Percentiles rank a stretch among this genome's conserved stretches.
phyloP scores from a whole-genome alignment of 1,140 invertebrate genomes.

The Copidosoma floridanum region DNA sequence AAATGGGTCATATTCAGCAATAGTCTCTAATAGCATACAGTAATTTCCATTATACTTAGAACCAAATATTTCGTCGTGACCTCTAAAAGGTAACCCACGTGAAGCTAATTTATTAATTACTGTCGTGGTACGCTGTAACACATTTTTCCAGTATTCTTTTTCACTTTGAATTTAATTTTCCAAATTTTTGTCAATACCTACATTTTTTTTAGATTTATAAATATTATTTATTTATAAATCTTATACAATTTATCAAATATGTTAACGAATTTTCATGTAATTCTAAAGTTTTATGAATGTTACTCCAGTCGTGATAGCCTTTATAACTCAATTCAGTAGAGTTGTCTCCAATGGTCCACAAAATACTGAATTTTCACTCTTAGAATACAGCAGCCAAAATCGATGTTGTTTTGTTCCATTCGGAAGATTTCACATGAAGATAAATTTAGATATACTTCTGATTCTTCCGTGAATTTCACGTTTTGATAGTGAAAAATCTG shows the following conservation, averaged over 20 bases:
- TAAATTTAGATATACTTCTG: too few species aligned
- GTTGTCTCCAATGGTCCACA: too few species aligned
- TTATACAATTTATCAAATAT: neutral
- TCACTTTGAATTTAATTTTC: neutral
- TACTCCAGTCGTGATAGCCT: neutral
- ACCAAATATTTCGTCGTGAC: conserved; percentile 32
- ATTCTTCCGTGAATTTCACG: too few species aligned
- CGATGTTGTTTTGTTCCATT: too few species aligned
- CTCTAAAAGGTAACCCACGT: conserved; percentile 36
- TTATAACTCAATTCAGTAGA: too few species aligned
- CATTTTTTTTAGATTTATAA: neutral
- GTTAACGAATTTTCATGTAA: neutral
- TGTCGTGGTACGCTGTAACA: conserved; percentile 34
- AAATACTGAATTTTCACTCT: too few species aligned
- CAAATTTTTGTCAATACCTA: neutral
- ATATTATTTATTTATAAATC: neutral
- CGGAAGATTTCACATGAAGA: too few species aligned
- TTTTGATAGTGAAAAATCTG: too few species aligned
- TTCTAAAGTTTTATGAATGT: neutral
- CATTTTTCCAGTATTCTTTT: conserved; percentile 32
- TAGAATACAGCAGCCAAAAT: too few species aligned
- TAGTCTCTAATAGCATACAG: too few species aligned
- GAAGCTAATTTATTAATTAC: conserved; percentile 33
- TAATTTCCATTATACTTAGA: conserved; percentile 36
- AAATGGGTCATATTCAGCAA: too few species aligned